Conservation (phyloP, 2,113 vertebrate genomes). For the Noctilio leporinus region DNA sequence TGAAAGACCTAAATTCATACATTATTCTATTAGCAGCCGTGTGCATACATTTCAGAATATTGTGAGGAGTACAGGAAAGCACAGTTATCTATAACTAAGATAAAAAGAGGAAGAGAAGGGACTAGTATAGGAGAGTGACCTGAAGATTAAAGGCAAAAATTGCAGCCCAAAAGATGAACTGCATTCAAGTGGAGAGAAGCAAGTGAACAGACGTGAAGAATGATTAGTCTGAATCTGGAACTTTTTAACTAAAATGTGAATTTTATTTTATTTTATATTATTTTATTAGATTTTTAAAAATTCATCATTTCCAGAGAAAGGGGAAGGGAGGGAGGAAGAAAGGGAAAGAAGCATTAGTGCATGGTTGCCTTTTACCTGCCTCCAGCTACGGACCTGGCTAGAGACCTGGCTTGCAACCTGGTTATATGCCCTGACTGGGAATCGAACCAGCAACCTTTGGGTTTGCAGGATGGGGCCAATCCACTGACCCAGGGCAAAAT, state of each 20-base stretch:
- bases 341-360: too few relatives aligned
- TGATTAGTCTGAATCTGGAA: not conserved
- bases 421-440: too few relatives aligned
- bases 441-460: too few relatives aligned
- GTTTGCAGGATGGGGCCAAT: too few relatives aligned
- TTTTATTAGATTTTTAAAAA: too few relatives aligned
- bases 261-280: too few relatives aligned
- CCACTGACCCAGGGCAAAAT: too few relatives aligned
- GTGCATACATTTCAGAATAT: not conserved
- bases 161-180: not conserved
- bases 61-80: not conserved
- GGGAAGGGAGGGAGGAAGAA: too few relatives aligned
- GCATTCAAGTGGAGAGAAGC: not conserved
- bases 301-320: too few relatives aligned
- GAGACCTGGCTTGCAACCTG: too few relatives aligned
- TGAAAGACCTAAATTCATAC: not conserved
- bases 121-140: not conserved
- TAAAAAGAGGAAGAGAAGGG: not conserved
- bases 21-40: not conserved
- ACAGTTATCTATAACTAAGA: not conserved
- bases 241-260: not conserved
- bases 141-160: not conserved
- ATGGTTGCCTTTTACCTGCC: too few relatives aligned
- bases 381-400: too few relatives aligned
- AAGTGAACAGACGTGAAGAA: not conserved